Percentiles rank a stretch among this genome's conserved stretches.
Conservation (phyloP, 1,140 invertebrate species). For the Drusus annulatus region DNA sequence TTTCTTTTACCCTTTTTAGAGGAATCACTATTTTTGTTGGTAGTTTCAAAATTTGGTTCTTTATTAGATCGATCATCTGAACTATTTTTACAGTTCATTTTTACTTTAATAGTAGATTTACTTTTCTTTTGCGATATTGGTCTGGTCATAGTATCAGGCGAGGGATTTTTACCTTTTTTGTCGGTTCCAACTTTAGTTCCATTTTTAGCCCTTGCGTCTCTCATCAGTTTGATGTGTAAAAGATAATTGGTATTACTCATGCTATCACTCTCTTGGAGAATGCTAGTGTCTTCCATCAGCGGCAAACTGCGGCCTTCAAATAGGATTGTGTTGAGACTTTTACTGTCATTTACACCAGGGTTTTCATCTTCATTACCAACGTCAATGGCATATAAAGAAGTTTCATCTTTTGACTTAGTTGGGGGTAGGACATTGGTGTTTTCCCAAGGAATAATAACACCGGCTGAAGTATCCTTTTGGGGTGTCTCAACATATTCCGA, state of each 20-base stretch:
- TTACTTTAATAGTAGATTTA: neutral
- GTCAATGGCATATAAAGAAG: too few species aligned
- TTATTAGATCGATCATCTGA: neutral
- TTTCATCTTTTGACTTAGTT: too few species aligned
- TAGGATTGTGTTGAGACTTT: too few species aligned
- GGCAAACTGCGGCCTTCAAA: too few species aligned
- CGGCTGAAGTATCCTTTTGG: too few species aligned
- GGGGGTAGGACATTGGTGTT: too few species aligned
- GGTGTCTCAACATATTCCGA: neutral
- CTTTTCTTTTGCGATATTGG: neutral
- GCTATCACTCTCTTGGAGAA: neutral
- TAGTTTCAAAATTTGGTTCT: neutral
- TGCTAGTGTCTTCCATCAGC: neutral
- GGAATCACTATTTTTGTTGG: neutral
- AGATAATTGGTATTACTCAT: slow-evolving; percentile 17
- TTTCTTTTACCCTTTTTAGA: neutral
- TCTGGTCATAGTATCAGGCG: neutral
- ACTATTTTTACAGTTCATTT: slow-evolving; percentile 11
- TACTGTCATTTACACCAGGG: too few species aligned
- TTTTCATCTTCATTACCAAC: too few species aligned
- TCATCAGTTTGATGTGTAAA: slow-evolving; percentile 13
- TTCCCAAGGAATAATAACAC: too few species aligned
- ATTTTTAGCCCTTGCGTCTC: neutral
- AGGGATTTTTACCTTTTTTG: neutral
- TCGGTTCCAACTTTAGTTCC: neutral